Base-by-base conservation (phyloP, 2,113 vertebrate species). In the Mesembrinibis cayennensis region DNA sequence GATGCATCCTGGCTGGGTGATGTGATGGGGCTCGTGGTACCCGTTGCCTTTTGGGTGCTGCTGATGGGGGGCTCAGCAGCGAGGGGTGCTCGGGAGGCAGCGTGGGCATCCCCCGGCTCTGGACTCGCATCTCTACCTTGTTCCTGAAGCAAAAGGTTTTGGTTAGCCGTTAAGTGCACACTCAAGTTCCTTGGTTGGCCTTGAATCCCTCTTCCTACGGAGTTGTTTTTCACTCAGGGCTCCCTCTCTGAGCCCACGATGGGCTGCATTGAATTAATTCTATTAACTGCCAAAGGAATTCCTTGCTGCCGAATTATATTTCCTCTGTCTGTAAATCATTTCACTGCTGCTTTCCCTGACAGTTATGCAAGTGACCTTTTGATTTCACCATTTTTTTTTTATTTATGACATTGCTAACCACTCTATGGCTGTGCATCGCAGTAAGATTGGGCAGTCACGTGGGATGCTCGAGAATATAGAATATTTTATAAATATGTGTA, bases 321-420 rank as follows among this genome's bases (percentile, higher is more conserved):
- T 98, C 93, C 94, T 92, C 61, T 70, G 90, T 96, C 92, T 96
- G 90, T 97, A 98, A 98, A 98, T 97, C 96, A 96, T 95, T 90
- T 92, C 74, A 49, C 63, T 2, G 8, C 71, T 95, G 86, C 91
- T 84, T 93, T 96, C 76, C 40, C 77, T 97, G 96, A 84, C 77
- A 94, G 91, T 97, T 97, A 95, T 94, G 96, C 95, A 97, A 98
- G 94, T 96, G 96, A 97, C 94, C 96, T 98, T 97, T 98, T 91
- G 92, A 95, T 98, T 98, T 96, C 56, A 52, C 94, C 38, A 44
- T 34, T 77, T 73, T 90, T 80, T 85, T 34, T 87, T 94, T 87
- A 94, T 78, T 95, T 95, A 94, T 97, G 95, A 89, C 82, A 82
- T 70, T 70, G 79, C 70, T 95, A 94, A 95, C 71, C 50, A 50